Percentiles rank a stretch among this genome's conserved stretches.
Conservation (phyloP, 2,797 vertebrate genomes). For the Poeciliopsis turneri region DNA sequence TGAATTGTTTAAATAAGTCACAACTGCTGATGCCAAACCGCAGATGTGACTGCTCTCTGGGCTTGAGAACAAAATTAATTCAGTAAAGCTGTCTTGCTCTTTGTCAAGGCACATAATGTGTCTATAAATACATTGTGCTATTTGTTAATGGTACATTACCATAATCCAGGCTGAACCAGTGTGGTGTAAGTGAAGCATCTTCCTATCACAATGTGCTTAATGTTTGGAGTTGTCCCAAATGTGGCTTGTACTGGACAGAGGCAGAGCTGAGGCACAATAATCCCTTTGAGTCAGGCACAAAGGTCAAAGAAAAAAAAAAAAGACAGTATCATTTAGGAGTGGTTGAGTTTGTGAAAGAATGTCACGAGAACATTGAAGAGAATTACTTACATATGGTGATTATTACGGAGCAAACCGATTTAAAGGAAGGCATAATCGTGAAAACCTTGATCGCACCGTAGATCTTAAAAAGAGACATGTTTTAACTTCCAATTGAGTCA, state of each 20-base stretch:
- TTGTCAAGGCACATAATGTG: not conserved
- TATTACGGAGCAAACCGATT: constrained; percentile 12
- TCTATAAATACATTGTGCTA: not conserved
- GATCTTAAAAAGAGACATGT: constrained; percentile 9
- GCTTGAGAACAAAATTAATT: not conserved
- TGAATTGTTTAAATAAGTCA: not conserved
- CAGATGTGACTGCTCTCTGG: not conserved
- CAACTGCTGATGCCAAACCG: no score
- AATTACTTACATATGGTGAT: constrained; percentile 50
- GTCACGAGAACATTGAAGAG: not conserved
- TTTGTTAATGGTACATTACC: constrained; percentile 52
- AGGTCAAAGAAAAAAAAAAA: constrained; percentile 21
- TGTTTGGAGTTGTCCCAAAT: constrained; percentile 83
- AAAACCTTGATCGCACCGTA: not conserved
- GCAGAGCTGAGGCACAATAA: constrained; percentile 54
- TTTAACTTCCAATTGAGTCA: not conserved
- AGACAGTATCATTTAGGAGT: not conserved
- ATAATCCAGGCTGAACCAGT: constrained; percentile 62
- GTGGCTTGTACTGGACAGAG: constrained; percentile 26
- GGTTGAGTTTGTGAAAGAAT: not conserved
- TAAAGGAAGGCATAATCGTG: constrained; percentile 8
- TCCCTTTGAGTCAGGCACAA: constrained; percentile 59
- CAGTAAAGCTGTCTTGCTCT: not conserved
- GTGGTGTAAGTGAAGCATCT: constrained; percentile 86
- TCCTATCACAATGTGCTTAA: constrained; percentile 84